Evolutionary conservation across 2,888 invertebrate genomes (phyloP).

Genomic region (Eumacrocentrus americanus): DNA sequence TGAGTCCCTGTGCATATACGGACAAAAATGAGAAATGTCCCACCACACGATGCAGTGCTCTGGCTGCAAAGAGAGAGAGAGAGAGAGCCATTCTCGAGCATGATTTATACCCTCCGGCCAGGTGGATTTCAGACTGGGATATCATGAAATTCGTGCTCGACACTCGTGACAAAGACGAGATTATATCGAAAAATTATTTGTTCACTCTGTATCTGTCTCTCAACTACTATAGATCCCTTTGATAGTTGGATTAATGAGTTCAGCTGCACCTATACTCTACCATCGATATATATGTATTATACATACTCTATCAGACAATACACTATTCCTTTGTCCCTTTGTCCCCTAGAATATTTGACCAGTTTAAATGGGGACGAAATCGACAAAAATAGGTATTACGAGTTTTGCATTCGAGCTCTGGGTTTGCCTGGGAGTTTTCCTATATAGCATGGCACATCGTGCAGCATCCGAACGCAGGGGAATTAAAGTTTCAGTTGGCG

Average conservation of each 20-base stretch:
- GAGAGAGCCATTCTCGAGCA: conserved; percentile 5
- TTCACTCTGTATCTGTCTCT: too few species aligned
- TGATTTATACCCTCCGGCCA: conserved; percentile 27
- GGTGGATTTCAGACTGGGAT: conserved; percentile 23
- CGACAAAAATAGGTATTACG: conserved; percentile 18
- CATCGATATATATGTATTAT: too few species aligned
- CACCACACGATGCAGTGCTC: not conserved
- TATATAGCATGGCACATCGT: conserved; percentile 2
- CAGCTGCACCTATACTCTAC: too few species aligned
- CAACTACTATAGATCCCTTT: too few species aligned
- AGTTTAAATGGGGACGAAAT: conserved; percentile 17
- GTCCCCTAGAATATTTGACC: conserved; percentile 9
- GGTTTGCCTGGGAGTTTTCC: too few species aligned
- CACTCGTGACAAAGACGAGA: not conserved
- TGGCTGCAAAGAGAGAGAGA: not conserved
- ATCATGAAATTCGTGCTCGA: conserved; percentile 3
- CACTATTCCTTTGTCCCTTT: conserved; percentile 1
- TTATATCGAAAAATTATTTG: not conserved
- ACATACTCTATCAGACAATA: too few species aligned
- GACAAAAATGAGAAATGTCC: conserved; percentile 6
- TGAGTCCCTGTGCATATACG: not conserved
- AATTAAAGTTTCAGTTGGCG: conserved; percentile 24
- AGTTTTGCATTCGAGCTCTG: not conserved
- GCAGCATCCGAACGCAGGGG: conserved; percentile 6
- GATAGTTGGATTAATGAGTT: too few species aligned